Conservation (phyloP, 2,797 vertebrate species). For the Scolopax bukidnonensis region DNA sequence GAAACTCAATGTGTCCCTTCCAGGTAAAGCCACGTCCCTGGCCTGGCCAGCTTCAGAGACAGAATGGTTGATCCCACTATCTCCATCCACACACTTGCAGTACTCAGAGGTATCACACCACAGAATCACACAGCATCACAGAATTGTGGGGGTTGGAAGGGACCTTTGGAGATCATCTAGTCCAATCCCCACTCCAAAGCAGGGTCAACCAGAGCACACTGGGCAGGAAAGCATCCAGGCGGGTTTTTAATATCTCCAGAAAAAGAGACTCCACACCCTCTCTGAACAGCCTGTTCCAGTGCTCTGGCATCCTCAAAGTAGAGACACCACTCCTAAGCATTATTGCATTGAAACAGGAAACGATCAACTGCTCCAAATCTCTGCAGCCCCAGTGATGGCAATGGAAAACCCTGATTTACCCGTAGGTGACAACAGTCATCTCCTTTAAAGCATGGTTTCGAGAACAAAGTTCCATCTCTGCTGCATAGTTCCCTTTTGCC, state of each 20-base stretch:
- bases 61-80: neutral
- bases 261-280: neutral
- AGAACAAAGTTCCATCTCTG: neutral
- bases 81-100: rapidly evolving
- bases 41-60: neutral
- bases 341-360: neutral
- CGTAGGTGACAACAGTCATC: neutral
- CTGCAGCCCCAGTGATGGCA: rapidly evolving
- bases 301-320: neutral
- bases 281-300: neutral
- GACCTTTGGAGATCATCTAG: neutral
- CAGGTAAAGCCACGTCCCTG: neutral
- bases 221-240: neutral
- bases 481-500: neutral
- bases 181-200: neutral
- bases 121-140: neutral
- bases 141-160: neutral
- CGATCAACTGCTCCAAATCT: neutral
- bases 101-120: neutral
- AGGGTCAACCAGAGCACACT: neutral
- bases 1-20: neutral
- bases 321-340: neutral
- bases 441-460: neutral
- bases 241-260: neutral
- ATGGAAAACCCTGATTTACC: neutral